A percentile compares a stretch with the other conserved stretches of the same genome.
Evolutionary conservation across 2,797 vertebrate species (phyloP).

Genomic region (Simalia tracyae): DNA sequence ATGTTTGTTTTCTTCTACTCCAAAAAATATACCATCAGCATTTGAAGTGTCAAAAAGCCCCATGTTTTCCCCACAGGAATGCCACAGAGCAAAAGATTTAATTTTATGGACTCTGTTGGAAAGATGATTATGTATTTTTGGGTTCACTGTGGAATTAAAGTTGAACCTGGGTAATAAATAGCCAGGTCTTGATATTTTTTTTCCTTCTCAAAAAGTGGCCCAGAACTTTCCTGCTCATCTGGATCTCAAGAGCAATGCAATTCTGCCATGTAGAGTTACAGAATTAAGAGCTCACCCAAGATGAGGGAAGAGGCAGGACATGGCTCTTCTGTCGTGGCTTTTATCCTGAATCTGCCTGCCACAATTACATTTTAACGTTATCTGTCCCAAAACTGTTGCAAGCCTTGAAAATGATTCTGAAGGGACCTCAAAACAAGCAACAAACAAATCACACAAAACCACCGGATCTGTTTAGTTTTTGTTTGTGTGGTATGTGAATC

Average conservation of each 20-base stretch:
- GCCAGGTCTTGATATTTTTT: background rate
- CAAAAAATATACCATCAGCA: constrained; percentile 52
- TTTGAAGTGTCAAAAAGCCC: constrained; percentile 51
- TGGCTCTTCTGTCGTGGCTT: background rate
- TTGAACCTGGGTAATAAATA: background rate
- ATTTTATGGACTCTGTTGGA: background rate
- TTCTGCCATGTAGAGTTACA: background rate
- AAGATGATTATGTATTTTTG: constrained; percentile 18
- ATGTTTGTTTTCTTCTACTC: constrained; percentile 38
- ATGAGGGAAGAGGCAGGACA: background rate
- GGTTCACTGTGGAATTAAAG: background rate
- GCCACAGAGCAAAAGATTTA: constrained; percentile 7
- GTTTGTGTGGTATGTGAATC: too few species aligned
- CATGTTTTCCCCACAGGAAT: constrained; percentile 28
- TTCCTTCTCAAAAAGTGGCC: background rate
- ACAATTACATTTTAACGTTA: background rate
- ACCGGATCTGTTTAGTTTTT: background rate
- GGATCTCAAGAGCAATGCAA: constrained; percentile 1
- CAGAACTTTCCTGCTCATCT: constrained; percentile 15
- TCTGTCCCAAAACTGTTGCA: background rate
- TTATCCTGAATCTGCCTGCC: background rate
- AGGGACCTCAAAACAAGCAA: background rate
- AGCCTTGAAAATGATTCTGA: background rate
- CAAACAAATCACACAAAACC: background rate
- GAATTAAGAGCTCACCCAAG: constrained; percentile 27